Evolutionary conservation across 2,113 vertebrate genomes (phyloP).

Genomic region (Podocnemis expansa): DNA sequence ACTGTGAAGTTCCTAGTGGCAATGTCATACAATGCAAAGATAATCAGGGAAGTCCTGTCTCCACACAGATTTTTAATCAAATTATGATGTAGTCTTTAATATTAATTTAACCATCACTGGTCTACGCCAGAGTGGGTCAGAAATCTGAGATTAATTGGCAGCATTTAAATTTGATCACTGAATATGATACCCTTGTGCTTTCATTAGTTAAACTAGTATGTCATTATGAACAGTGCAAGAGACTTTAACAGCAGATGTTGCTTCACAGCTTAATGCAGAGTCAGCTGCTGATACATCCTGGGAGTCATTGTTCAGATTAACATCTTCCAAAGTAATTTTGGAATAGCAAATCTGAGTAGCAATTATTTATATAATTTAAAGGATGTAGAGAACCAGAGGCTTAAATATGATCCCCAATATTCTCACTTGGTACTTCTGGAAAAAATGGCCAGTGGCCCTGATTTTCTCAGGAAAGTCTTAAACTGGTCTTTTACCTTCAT

Average conservation of each 20-base stretch:
- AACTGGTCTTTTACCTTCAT: not conserved
- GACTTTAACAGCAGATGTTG: not conserved
- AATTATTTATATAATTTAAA: not conserved
- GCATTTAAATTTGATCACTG: constrained; percentile 19
- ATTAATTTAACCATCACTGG: not conserved
- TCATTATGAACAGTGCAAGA: not conserved
- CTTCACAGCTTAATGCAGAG: not conserved
- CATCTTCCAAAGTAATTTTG: not conserved
- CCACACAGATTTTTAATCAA: not conserved
- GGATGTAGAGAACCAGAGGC: not conserved
- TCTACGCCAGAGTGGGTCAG: not conserved
- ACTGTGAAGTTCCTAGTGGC: accelerated
- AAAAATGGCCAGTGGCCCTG: not conserved
- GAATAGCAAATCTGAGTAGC: accelerated
- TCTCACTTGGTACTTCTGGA: not conserved
- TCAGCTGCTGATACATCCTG: not conserved
- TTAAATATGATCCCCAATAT: not conserved
- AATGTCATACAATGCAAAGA: not conserved
- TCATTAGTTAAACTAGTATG: not conserved
- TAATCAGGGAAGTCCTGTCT: not conserved
- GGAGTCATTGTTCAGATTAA: not conserved
- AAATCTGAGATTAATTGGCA: not conserved
- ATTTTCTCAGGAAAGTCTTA: not conserved
- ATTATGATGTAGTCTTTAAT: not conserved
- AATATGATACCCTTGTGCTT: constrained; percentile 25